Evolutionary conservation across 1,140 invertebrate species (phyloP).

Genomic region (Drosophila lowei): DNA sequence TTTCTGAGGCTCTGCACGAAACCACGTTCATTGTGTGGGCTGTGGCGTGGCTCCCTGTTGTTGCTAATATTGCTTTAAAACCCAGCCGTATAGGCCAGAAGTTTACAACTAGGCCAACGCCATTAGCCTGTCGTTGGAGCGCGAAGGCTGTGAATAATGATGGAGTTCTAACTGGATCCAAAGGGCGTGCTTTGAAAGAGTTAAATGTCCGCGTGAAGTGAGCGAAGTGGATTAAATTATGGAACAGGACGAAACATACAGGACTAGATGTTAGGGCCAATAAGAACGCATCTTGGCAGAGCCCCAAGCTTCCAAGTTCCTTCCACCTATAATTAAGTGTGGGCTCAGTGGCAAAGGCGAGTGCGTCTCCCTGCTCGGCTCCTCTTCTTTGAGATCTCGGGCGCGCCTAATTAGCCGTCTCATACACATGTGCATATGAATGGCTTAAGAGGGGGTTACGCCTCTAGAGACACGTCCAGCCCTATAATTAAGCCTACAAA

Average conservation of each 20-base stretch:
- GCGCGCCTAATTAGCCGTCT: conserved; percentile 69
- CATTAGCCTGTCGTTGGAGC: conserved; percentile 46
- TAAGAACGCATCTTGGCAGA: conserved; percentile 1
- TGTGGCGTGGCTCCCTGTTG: background rate
- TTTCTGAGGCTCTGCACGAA: conserved; percentile 1
- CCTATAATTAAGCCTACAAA: conserved; percentile 45
- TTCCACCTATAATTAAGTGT: conserved; percentile 50
- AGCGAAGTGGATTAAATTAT: conserved; percentile 4
- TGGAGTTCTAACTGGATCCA: conserved; percentile 22
- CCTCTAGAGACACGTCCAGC: conserved; percentile 17
- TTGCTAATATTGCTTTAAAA: conserved; percentile 42
- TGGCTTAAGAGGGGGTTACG: conserved; percentile 15
- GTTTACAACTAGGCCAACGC: conserved; percentile 70
- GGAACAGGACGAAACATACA: background rate
- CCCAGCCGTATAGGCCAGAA: conserved; percentile 48
- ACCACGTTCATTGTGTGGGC: conserved; percentile 16
- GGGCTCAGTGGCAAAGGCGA: conserved; percentile 28
- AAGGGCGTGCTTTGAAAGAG: conserved; percentile 4
- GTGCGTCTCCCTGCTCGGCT: conserved; percentile 11
- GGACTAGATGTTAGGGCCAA: background rate
- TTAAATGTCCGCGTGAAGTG: conserved; percentile 9
- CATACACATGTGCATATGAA: conserved; percentile 36
- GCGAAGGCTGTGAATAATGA: conserved; percentile 46
- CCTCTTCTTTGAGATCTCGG: conserved; percentile 61
- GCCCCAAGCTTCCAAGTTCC: background rate